Percentiles rank a stretch among this genome's conserved stretches.
phyloP scores from a whole-genome alignment of 2,888 invertebrate genomes.

The Ichneumoninae sp. region DNA sequence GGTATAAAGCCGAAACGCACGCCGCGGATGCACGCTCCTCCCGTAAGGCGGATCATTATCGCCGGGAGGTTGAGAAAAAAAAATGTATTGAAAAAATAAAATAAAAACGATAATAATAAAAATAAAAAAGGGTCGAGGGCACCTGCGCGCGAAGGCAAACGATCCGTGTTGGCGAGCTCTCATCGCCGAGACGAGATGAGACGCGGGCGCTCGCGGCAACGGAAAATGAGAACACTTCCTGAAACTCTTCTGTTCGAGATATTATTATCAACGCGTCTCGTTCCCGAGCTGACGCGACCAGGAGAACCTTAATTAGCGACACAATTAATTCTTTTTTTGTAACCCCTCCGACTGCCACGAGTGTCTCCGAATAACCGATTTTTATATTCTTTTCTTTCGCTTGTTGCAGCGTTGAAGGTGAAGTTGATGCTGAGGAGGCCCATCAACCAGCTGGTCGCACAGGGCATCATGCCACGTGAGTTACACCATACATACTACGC shows the following conservation, averaged over 20 bases:
- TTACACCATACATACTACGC: constrained; percentile 79
- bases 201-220: constrained; percentile 33
- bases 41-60: constrained; percentile 60
- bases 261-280: constrained; percentile 23
- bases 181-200: constrained; percentile 24
- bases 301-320: constrained; percentile 38
- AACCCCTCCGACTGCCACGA: background rate
- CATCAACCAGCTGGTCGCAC: constrained; percentile 97
- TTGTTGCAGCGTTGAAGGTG: constrained; percentile 96
- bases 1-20: constrained; percentile 34
- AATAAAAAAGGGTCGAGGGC: constrained; percentile 34
- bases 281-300: background rate
- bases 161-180: constrained; percentile 59
- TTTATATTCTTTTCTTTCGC: constrained; percentile 77
- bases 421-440: constrained; percentile 98
- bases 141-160: constrained; percentile 49
- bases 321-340: constrained; percentile 33
- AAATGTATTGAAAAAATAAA: constrained; percentile 8
- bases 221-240: constrained; percentile 49
- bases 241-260: constrained; percentile 28
- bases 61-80: constrained; percentile 26
- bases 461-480: constrained; percentile 99
- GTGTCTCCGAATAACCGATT: constrained; percentile 62
- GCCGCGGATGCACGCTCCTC: constrained; percentile 20
- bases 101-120: constrained; percentile 40